Base-by-base conservation (phyloP, 1,140 invertebrate genomes). In the Druon quercuslanigerum region DNA sequence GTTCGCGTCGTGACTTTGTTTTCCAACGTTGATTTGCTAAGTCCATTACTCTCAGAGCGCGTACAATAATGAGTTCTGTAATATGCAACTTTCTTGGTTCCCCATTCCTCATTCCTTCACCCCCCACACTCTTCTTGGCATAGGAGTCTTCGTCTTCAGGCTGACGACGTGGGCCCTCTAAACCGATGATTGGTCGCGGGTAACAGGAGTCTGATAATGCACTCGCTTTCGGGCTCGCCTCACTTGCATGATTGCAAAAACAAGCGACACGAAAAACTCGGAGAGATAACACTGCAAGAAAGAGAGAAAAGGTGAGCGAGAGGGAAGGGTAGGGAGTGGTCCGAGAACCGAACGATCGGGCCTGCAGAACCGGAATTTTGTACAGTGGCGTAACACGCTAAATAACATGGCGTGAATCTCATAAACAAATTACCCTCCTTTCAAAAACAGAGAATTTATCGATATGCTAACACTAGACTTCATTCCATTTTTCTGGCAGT, bases 331-430 rank as follows among this genome's bases (percentile, higher is more conserved):
- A 71, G 75, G 75, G 76, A 79, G 73, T 77, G 75, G 82, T 77
- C 79, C 79, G 76, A 80, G 77, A 75, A 80, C 52, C 76, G 82
- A 85, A 79, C 76, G 77, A 84, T 79, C 76, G 78, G 83, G 83
- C 81, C 87, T 84, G 85, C 72, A 87, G 82, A 90, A 90, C 89
- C 88, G 89, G 89, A 90, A 90, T 90, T 89, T 89, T 87, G 89
- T 89, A 83, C 87, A 90, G 85, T 90, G 87, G 89, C 87, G 87
- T 90, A 89, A 90, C 85, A 81, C 82, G 82, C 82, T 73, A 81
- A 83, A 87, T 89, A 90, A 87, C 86, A 88, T 83, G 74, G 76
- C 54, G 79, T 40, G 25, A 66, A 46, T 66, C 25, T 66, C 52
- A 9, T 54, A 54, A 54, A 1, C n/a, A n/a, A 66, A 40, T 66